These are phyloP conservation scores for Erebia ligea DNA, from an alignment of 2,888 invertebrate species.

Conservation along the genomic window DNA sequence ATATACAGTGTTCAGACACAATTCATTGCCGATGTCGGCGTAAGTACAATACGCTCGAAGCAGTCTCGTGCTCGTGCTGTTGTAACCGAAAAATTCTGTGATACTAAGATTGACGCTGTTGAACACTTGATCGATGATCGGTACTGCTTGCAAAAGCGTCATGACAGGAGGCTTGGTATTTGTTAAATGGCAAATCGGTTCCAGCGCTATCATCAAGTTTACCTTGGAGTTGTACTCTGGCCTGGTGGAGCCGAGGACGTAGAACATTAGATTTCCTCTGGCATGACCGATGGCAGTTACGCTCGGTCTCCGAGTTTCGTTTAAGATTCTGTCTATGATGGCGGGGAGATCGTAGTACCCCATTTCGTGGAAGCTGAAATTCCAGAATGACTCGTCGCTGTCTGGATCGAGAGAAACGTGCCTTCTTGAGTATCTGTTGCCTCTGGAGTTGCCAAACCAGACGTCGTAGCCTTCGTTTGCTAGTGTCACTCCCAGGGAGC, in stretches of 20 bases:
- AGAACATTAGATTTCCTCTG: constrained; percentile 85
- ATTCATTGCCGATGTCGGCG: constrained; percentile 24
- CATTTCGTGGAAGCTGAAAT: constrained; percentile 86
- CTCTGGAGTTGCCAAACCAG: constrained; percentile 70
- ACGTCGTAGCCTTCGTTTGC: constrained; percentile 55
- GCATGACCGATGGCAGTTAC: constrained; percentile 86
- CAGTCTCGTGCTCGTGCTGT: constrained; percentile 22
- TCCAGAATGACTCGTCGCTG: constrained; percentile 66
- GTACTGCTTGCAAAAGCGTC: constrained; percentile 6
- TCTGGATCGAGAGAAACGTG: constrained; percentile 49
- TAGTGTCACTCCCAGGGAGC: constrained; percentile 45
- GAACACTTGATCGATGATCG: constrained; percentile 21
- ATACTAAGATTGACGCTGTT: constrained; percentile 19
- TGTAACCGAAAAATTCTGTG: constrained; percentile 31
- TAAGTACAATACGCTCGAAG: constrained; percentile 33
- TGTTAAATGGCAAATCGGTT: constrained; percentile 53
- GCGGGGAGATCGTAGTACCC: constrained; percentile 87
- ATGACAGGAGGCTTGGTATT: constrained; percentile 38
- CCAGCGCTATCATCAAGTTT: constrained; percentile 69
- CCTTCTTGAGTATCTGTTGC: constrained; percentile 78
- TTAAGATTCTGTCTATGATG: constrained; percentile 58
- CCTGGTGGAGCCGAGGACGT: constrained; percentile 76
- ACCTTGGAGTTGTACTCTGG: constrained; percentile 58
- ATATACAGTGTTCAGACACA: constrained; percentile 38
- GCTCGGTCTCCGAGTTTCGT: too few species aligned